These are phyloP conservation scores for Tipula lateralis DNA, from an alignment of 2,888 invertebrate species.

Conservation along the genomic window DNA sequence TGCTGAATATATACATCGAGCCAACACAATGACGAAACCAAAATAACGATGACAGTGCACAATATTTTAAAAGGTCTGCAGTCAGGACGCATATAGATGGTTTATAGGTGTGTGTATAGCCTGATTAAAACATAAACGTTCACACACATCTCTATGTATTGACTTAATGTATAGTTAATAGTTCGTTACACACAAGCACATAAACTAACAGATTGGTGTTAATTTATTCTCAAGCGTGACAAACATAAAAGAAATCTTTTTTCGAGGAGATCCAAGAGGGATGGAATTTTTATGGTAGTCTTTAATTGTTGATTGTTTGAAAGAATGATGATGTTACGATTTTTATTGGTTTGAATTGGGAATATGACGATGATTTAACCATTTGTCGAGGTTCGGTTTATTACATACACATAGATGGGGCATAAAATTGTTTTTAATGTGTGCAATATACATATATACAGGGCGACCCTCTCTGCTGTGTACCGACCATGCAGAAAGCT, in stretches of 20 bases:
- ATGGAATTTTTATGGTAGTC: conserved; percentile 24
- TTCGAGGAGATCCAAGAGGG: conserved; percentile 1
- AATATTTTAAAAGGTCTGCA: not conserved
- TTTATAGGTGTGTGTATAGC: not conserved
- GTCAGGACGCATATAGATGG: too few species aligned
- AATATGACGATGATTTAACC: not conserved
- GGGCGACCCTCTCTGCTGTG: not conserved
- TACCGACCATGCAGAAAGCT: too few species aligned
- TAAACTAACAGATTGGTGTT: conserved; percentile 28
- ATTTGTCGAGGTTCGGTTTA: conserved; percentile 3
- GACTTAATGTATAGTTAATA: not conserved
- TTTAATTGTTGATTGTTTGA: conserved; percentile 28
- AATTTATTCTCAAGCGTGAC: conserved; percentile 29
- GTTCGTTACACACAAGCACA: not conserved
- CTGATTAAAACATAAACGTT: conserved; percentile 6
- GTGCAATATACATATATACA: not conserved
- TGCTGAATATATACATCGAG: not conserved
- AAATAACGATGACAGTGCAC: not conserved
- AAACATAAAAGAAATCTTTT: conserved; percentile 28
- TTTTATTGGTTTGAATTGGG: not conserved
- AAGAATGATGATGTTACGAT: conserved; percentile 26
- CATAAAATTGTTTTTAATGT: not conserved
- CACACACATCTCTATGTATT: not conserved
- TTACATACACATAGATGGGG: not conserved
- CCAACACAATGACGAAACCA: not conserved